A percentile compares a stretch with the other conserved stretches of the same genome.
These are phyloP conservation scores for Amphimallon solstitiale DNA, from an alignment of 2,888 invertebrate species.

Conservation along the genomic window DNA sequence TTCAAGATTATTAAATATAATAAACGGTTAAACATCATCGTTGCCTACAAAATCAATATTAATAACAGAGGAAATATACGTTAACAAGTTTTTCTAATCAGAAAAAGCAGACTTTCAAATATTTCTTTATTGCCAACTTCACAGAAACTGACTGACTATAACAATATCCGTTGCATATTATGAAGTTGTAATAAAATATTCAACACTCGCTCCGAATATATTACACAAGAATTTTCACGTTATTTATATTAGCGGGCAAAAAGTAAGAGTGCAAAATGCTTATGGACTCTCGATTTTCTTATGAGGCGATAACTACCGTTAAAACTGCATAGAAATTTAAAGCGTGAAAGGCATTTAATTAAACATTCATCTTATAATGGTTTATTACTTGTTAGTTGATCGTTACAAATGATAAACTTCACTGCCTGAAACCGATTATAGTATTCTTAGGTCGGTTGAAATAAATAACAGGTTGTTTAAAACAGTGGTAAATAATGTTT, in stretches of 20 bases:
- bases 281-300: constrained; percentile 21
- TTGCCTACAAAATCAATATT: too few species aligned
- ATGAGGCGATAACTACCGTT: constrained; percentile 21
- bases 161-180: not conserved
- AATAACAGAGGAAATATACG: too few species aligned
- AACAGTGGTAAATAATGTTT: too few species aligned
- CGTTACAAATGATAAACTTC: too few species aligned
- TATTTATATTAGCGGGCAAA: constrained; percentile 12
- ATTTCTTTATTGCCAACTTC: not conserved
- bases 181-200: constrained; percentile 17
- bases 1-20: too few species aligned
- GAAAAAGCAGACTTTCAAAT: too few species aligned
- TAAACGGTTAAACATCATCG: too few species aligned
- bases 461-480: too few species aligned
- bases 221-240: constrained; percentile 21
- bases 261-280: constrained; percentile 26
- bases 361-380: not conserved
- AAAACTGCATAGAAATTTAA: constrained; percentile 9
- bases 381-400: too few species aligned
- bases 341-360: constrained; percentile 3
- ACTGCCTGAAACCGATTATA: too few species aligned
- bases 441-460: too few species aligned
- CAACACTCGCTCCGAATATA: constrained; percentile 9
- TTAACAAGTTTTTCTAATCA: too few species aligned
- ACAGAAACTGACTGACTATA: not conserved